phyloP scores from a whole-genome alignment of 2,113 vertebrate species.

The Oreochromis spilurus region DNA sequence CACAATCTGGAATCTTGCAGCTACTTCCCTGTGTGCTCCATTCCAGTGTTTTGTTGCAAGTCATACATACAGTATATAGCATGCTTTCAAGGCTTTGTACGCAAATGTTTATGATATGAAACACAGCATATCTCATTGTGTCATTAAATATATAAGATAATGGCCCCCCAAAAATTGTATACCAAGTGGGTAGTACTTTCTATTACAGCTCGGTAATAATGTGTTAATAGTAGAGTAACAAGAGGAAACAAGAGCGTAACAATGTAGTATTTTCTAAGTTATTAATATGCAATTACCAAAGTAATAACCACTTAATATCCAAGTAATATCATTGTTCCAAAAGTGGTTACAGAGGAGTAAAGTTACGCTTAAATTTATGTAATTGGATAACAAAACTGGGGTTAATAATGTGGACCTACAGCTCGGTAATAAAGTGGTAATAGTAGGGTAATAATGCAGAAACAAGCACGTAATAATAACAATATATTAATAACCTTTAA shows the following conservation, averaged over 20 bases:
- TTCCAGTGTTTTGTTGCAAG: conserved; percentile 25
- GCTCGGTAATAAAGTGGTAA: neutral
- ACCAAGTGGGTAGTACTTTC: neutral
- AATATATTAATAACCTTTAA: neutral
- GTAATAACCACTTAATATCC: neutral
- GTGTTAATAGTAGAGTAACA: neutral
- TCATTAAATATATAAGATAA: conserved; percentile 28
- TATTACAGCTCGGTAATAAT: neutral
- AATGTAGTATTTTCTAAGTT: neutral
- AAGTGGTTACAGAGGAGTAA: neutral
- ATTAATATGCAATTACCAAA: neutral
- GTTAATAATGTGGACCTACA: neutral
- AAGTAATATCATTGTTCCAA: neutral
- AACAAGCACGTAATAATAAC: neutral
- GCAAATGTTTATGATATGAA: conserved; percentile 6
- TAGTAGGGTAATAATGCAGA: neutral
- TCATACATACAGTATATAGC: neutral
- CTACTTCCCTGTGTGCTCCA: neutral
- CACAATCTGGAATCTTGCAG: neutral
- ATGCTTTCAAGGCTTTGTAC: conserved; percentile 42
- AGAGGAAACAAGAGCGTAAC: neutral
- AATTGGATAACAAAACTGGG: neutral
- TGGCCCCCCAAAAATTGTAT: neutral
- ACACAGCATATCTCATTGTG: conserved; percentile 40
- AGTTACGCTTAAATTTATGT: neutral